Base-by-base conservation (phyloP, 2,888 invertebrate genomes). In the Lacanobia wlatinum region DNA sequence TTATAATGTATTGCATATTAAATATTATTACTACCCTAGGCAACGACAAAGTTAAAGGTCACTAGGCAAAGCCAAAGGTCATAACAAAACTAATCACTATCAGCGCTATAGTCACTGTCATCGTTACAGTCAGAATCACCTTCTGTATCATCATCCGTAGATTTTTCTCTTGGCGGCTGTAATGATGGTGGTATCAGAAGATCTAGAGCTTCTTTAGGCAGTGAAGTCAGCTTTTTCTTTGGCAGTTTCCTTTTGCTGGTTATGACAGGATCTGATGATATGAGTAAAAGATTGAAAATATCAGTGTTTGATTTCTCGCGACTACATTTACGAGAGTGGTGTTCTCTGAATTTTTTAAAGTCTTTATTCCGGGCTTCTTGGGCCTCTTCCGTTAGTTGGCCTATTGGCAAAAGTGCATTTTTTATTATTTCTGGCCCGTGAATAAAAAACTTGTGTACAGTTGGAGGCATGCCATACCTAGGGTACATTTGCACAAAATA, bases 151-250 rank as follows among this genome's bases (percentile, higher is more conserved):
- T 50, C 50, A 50, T 50, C n/a, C 50, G 50, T 21, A 62, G 62
- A 62, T 0, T 16, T 5, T 62, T 62, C 62, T 50, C n/a, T n/a
- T 62, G n/a, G 8, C 59, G 21, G 62, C 62, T 62, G 62, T 62
- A 50, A 16, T 62, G 50, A 62, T 50, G 62, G 62, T 34, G 62
- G 62, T 62, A 63, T 63, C 34, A 50, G 34, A 38, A 63, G 63
- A 63, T 38, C 9, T 63, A 50, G 50, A 21, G n/a, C n/a, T n/a
- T n/a, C n/a, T n/a, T n/a, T n/a, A n/a, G n/a, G n/a, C n/a, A n/a
- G n/a, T n/a, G n/a, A n/a, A n/a, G n/a, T n/a, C n/a, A n/a, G 3
- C 63, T 63, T 63, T 63, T 63, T 63, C 50, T 21, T 50, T 34
- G 61, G 28, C 28, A 61, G 61, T 46, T 61, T 61, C 61, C 43